Evolutionary conservation across 2,888 invertebrate genomes (phyloP), one percentile per base, ranked within the genome.

Genomic region (Axea sp.): DNA sequence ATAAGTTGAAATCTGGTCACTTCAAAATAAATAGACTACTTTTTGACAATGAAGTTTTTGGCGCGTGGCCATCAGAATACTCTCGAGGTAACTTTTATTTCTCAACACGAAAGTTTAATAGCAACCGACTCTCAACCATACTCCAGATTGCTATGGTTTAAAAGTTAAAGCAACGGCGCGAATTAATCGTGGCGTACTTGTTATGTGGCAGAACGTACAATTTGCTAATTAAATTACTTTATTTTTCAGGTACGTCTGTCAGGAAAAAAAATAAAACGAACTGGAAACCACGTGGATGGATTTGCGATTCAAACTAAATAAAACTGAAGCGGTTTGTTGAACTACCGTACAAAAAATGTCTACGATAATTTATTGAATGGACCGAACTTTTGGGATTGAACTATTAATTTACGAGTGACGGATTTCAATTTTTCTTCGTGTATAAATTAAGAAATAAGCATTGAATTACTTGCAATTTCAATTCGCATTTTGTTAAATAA

Each of bases 21-120:
- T 43, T 17, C 22, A 45, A 51, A 62, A 43, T 45, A 55, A 69
- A 47, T 62, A 39, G 37, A 43, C 53, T 43, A 22, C 14, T 67
- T 59, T 59, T 51, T 35, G 60, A 69, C 69, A 69, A 60, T 62
- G 47, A 47, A 22, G 31, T 35, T 62, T 62, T 31, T 69, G 60
- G 60, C 69, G 26, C 55, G 24, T 35, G 39, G 60, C 53, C 69
- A 69, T 53, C 39, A 37, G 33, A 69, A 51, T 62, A 53, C 53
- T 60, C 37, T 43, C 28, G 9, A 19, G 9, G 37, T 6, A 60
- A 62, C 60, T 62, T 60, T 69, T 69, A 51, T 69, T 69, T 45
- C 60, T 60, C 45, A 53, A 69, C 45, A 45, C 45, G 47, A 69
- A 60, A 62, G 60, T 60, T 69, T 60, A 69, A 59, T 59, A 49